A percentile compares a stretch with the other conserved stretches of the same genome.
These are phyloP conservation scores for Plagodis pulveraria DNA, from an alignment of 2,888 invertebrate species.

Conservation along the genomic window DNA sequence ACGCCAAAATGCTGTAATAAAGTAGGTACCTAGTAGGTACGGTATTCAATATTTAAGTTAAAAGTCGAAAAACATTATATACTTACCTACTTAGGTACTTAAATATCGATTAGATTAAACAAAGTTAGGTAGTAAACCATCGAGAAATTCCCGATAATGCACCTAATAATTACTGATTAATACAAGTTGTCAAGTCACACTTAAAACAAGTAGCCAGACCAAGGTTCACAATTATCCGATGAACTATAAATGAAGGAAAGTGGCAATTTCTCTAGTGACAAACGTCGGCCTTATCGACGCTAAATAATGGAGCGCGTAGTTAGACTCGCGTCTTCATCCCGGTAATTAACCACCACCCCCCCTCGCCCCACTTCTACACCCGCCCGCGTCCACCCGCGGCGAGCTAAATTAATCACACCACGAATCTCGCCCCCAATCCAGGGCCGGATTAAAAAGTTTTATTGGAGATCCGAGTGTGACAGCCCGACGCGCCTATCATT, in stretches of 20 bases:
- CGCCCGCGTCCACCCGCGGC: conserved; percentile 48
- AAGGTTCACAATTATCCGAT: conserved; percentile 64
- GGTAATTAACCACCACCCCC: conserved; percentile 74
- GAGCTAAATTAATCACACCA: conserved; percentile 83
- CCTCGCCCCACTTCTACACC: conserved; percentile 34
- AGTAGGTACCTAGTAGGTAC: no score
- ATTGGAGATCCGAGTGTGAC: conserved; percentile 79
- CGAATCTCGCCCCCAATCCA: conserved; percentile 82
- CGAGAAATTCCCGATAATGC: conserved; percentile 5
- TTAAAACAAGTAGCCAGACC: conserved; percentile 18
- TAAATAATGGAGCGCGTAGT: conserved; percentile 82
- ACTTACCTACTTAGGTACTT: no score
- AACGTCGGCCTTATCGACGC: conserved; percentile 78
- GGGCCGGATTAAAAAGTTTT: conserved; percentile 83
- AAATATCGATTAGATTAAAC: no score
- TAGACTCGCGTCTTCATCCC: conserved; percentile 82
- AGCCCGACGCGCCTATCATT: conserved; percentile 63
- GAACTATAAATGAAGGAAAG: conserved; percentile 78
- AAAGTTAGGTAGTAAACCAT: background rate
- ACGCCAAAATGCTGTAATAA: no score
- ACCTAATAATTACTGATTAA: background rate
- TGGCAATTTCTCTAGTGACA: conserved; percentile 78
- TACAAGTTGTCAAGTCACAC: background rate
- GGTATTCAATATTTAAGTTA: no score
- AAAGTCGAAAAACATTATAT: no score